Evolutionary conservation across 2,113 vertebrate species (phyloP).

Genomic region (Oreotragus oreotragus): DNA sequence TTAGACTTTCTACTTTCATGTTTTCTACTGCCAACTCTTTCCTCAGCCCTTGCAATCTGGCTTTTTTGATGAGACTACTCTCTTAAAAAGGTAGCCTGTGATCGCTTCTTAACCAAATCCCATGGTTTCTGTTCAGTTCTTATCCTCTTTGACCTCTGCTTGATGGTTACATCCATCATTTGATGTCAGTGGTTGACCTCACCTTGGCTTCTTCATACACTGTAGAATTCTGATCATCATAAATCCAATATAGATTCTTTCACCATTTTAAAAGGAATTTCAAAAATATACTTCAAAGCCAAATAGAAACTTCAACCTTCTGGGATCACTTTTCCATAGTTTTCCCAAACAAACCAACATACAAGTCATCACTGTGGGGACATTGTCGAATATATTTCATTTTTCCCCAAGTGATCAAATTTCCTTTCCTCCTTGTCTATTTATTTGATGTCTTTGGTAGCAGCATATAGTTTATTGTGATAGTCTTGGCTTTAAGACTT

Average conservation of each 20-base stretch:
- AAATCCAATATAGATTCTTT: not conserved
- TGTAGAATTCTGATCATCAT: not conserved
- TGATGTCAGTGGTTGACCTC: not conserved
- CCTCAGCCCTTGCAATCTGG: not conserved
- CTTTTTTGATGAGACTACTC: constrained; percentile 14
- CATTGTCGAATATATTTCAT: not conserved
- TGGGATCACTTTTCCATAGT: not conserved
- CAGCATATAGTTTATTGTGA: not conserved
- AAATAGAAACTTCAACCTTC: not conserved
- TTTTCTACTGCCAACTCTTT: not conserved
- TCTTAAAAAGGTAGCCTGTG: not conserved
- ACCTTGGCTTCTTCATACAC: not conserved
- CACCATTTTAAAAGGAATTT: not conserved
- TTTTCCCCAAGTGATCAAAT: not conserved
- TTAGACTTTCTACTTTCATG: not conserved
- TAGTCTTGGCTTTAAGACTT: not conserved
- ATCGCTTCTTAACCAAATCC: not conserved
- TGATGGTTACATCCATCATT: constrained; percentile 6
- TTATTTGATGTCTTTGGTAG: not conserved
- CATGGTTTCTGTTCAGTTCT: not conserved
- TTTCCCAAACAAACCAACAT: not conserved
- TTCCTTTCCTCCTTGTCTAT: not conserved
- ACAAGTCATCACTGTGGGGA: not conserved
- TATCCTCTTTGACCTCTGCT: not conserved
- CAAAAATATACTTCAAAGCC: not conserved